Evolutionary conservation across 2,888 invertebrate genomes (phyloP), one percentile per base, ranked within the genome.

Genomic region (Parnassius orleans): DNA sequence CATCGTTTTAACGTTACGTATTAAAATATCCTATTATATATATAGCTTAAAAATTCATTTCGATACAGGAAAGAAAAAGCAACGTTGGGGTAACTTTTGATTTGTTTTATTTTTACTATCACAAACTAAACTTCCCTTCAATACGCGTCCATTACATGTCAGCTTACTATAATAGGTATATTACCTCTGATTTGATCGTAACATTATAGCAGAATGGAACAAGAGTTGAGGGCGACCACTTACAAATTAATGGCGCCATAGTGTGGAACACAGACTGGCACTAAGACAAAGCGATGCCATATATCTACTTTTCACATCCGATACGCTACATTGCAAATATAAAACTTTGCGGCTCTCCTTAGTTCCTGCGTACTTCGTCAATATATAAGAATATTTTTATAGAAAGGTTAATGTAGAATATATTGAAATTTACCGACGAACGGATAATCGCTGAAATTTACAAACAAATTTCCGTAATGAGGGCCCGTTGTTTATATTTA

Each of bases 201-300:
- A 66, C 67, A 67, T 66, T 69, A 67, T 52, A 63, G 56, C 58
- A 64, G 60, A 71, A 69, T 65, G 60, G 63, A 55, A 65, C 65
- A 67, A 68, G 65, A 65, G 62, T 65, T 52, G 44, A 53, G 62
- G 68, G 66, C 65, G 63, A 60, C 58, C 56, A 60, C 52, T 66
- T 63, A 62, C 65, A 68, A 67, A 68, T 69, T 60, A 64, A 65
- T 65, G 53, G 58, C 61, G 65, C 65, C 61, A 64, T 65, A 64
- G 65, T 53, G 66, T 53, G 50, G 58, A 63, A 54, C 54, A 51
- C n/a, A 61, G 53, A 44, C 42, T 65, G 63, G 63, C 63, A 66
- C 61, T 61, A 61, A 63, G 54, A 66, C 63, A 67, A 66, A 66
- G 54, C 50, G 60, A 56, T 14, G 56, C n/a, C 50, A 53, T 58